Evolutionary conservation across 2,797 vertebrate species (phyloP).

Genomic region (Sebastes itinus): DNA sequence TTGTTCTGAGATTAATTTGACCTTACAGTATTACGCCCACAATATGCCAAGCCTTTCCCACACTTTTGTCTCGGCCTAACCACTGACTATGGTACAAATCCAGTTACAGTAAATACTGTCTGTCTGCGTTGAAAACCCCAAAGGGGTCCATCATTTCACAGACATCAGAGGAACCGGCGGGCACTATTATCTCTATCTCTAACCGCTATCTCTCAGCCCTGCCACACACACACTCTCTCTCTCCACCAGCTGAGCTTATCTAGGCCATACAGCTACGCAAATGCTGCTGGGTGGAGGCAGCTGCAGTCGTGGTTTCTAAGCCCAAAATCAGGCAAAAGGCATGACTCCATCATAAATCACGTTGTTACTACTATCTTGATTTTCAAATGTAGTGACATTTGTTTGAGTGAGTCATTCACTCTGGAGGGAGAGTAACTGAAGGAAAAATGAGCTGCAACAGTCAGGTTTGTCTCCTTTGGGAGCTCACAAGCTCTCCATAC

Average conservation of each 20-base stretch:
- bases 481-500: conserved; percentile 46
- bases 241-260: conserved; percentile 59
- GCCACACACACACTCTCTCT: neutral
- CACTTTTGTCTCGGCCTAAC: conserved; percentile 34
- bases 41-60: conserved; percentile 55
- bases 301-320: conserved; percentile 26
- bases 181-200: conserved; percentile 64
- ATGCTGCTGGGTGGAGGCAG: conserved; percentile 35
- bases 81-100: conserved; percentile 44
- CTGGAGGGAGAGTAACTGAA: conserved; percentile 21
- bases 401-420: conserved; percentile 5
- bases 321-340: conserved; percentile 15
- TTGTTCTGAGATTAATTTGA: conserved; percentile 46
- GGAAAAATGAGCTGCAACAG: conserved; percentile 59
- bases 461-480: conserved; percentile 52
- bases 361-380: conserved; percentile 23
- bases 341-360: conserved; percentile 30
- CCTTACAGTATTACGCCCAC: conserved; percentile 41
- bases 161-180: conserved; percentile 53
- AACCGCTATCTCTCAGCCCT: conserved; percentile 52
- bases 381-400: conserved; percentile 19
- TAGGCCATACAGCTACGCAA: conserved; percentile 46
- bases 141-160: conserved; percentile 61
- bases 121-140: conserved; percentile 43
- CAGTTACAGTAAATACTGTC: conserved; percentile 44